Evolutionary conservation across 2,888 invertebrate genomes (phyloP).

Genomic region (Rhagophthalmus giganteus): DNA sequence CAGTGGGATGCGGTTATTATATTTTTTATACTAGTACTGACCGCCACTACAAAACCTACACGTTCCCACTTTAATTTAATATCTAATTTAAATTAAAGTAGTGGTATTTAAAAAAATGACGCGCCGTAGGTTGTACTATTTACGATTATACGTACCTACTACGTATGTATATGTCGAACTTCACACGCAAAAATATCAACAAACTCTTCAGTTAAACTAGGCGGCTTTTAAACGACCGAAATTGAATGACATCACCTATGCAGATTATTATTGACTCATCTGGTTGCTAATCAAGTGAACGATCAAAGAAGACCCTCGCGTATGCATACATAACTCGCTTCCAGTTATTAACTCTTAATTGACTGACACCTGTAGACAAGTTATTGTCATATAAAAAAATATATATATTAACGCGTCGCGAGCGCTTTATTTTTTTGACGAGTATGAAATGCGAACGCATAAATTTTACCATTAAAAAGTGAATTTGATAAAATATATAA

Average conservation of each 20-base stretch:
- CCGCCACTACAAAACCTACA: too few species aligned
- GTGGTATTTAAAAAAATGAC: too few species aligned
- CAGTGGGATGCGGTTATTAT: too few species aligned
- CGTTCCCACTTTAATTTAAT: too few species aligned
- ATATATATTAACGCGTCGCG: too few species aligned
- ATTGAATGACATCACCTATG: conserved; percentile 18
- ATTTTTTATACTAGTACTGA: too few species aligned
- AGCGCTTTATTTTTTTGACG: neutral
- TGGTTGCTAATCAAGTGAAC: conserved; percentile 11
- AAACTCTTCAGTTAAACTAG: conserved; percentile 1
- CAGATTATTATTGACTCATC: conserved; percentile 18
- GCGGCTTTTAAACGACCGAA: conserved; percentile 11
- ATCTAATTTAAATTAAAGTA: too few species aligned
- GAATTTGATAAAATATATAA: neutral
- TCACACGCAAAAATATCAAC: too few species aligned
- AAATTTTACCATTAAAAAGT: neutral
- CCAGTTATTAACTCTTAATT: conserved; percentile 12
- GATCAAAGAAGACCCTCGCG: conserved; percentile 10
- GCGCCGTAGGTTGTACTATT: too few species aligned
- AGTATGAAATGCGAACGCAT: neutral
- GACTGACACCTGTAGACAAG: conserved; percentile 4
- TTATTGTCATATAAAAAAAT: conserved; percentile 3
- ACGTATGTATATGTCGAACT: too few species aligned
- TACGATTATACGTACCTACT: too few species aligned
- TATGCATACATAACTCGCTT: conserved; percentile 1